A percentile compares a stretch with the other conserved stretches of the same genome.
Evolutionary conservation across 2,797 vertebrate genomes (phyloP).

Genomic region (Coregonus sp.): DNA sequence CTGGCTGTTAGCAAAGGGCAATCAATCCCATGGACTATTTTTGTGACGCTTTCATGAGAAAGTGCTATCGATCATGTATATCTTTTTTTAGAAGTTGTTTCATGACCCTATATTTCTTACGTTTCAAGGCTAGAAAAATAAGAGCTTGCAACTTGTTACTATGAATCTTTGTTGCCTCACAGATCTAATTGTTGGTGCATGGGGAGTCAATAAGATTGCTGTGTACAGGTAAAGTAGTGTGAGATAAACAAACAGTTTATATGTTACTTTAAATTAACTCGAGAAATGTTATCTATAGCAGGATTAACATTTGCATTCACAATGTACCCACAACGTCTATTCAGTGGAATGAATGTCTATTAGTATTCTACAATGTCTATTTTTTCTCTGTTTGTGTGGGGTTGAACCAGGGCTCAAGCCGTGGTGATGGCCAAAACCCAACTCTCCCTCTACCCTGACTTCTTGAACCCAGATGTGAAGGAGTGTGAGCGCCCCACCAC

Average conservation of each 20-base stretch:
- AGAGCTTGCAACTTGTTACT: too few species aligned
- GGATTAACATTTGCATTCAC: not conserved
- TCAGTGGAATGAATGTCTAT: too few species aligned
- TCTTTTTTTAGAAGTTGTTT: not conserved
- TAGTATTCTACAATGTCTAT: too few species aligned
- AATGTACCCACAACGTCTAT: not conserved
- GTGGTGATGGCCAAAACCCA: conserved; percentile 70
- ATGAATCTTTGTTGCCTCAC: not conserved
- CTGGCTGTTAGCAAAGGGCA: not conserved
- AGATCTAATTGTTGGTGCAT: conserved; percentile 87
- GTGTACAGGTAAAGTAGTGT: conserved; percentile 76
- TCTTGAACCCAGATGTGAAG: conserved; percentile 77
- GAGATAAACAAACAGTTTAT: too few species aligned
- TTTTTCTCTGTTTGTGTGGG: conserved; percentile 2
- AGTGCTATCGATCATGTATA: not conserved
- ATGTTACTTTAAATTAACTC: too few species aligned
- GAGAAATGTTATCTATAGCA: too few species aligned
- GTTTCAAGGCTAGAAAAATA: too few species aligned
- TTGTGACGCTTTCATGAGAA: not conserved
- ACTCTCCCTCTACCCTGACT: conserved; percentile 71
- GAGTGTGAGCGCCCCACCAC: conserved; percentile 51
- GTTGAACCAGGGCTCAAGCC: conserved; percentile 70
- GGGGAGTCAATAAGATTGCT: conserved; percentile 69
- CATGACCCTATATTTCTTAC: not conserved
- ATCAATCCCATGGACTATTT: not conserved